Evolutionary conservation across 2,797 vertebrate genomes (phyloP).

Genomic region (Hapalemur alaotrensis): DNA sequence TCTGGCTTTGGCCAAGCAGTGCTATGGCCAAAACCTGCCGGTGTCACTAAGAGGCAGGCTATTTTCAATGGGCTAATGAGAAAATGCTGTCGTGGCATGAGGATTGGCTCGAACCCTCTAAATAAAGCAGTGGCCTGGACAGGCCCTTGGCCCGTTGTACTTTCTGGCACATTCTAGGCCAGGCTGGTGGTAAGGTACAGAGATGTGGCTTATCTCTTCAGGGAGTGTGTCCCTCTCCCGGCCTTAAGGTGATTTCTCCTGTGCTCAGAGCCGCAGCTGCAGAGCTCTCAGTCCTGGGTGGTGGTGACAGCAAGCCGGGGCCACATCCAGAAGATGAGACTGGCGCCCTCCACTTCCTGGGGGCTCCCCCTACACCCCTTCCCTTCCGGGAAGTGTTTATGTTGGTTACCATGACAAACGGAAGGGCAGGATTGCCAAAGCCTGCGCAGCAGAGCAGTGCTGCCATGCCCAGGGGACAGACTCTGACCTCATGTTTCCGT

Average conservation of each 20-base stretch:
- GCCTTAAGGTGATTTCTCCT: not conserved
- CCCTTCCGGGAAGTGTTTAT: not conserved
- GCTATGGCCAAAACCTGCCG: no score
- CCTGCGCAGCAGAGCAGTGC: not conserved
- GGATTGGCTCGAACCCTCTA: not conserved
- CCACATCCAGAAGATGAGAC: not conserved
- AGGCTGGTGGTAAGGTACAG: not conserved
- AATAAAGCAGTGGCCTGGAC: not conserved
- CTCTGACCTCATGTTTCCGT: fast-evolving
- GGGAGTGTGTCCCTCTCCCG: not conserved
- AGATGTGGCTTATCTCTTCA: not conserved
- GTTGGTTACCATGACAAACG: not conserved
- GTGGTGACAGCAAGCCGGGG: not conserved
- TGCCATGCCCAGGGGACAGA: not conserved
- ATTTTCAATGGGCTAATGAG: not conserved
- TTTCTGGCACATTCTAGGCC: not conserved
- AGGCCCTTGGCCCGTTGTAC: not conserved
- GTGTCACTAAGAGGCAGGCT: not conserved
- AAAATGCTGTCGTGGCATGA: not conserved
- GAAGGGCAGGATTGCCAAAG: not conserved
- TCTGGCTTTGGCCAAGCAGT: not conserved
- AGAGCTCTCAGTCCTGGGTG: not conserved
- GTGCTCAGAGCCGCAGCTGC: not conserved
- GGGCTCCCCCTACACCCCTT: not conserved
- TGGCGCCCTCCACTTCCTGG: not conserved